Evolutionary conservation across 2,797 vertebrate genomes (phyloP), one percentile per base, ranked within the genome.

Genomic region (Tenualosa ilisha): DNA sequence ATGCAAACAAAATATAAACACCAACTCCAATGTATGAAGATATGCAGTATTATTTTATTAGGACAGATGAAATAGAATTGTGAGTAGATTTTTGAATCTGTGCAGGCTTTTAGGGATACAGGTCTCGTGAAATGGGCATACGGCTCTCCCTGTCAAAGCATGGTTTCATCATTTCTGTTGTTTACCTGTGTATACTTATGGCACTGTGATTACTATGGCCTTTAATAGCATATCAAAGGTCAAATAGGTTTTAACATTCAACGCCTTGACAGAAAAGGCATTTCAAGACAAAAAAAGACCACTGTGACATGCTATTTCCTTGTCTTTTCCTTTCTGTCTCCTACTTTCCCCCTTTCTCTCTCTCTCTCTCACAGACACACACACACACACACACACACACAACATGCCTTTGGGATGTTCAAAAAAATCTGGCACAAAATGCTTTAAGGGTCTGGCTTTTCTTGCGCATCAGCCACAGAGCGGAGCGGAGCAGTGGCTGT

Each of bases 401-500:
- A 75, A 15, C 86, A 56, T 92, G 89, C 91, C 91, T 87, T 89
- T 85, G 88, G 91, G 81, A 82, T 85, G 85, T 87, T 86, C 83
- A 90, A 75, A 75, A 88, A 87, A 87, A 84, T 51, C 87, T 83
- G 46, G 86, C 88, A 83, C 89, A 88, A 87, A 65, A 81, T 90
- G 91, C 89, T 89, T 89, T 86, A 87, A 88, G 89, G 84, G 59
- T 83, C 50, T 7, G 89, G 87, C 91, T 85, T 93, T 87, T 89
- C 87, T 82, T 87, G 91, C 91, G 89, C 87, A 46, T 40, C 63
- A 31, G 24, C 37, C 15, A 9, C 8, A n/a, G 20, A 61, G 59
- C 22, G 63, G 12, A 86, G 86, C n/a, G 88, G 83, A 88, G 90
- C 90, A 90, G 91, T 87, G 87, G 91, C 92, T 91, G 93, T 94